Percentiles rank a stretch among this genome's conserved stretches.
These are phyloP conservation scores for Meteorus cinctellus DNA, from an alignment of 2,888 invertebrate genomes.

Conservation along the genomic window DNA sequence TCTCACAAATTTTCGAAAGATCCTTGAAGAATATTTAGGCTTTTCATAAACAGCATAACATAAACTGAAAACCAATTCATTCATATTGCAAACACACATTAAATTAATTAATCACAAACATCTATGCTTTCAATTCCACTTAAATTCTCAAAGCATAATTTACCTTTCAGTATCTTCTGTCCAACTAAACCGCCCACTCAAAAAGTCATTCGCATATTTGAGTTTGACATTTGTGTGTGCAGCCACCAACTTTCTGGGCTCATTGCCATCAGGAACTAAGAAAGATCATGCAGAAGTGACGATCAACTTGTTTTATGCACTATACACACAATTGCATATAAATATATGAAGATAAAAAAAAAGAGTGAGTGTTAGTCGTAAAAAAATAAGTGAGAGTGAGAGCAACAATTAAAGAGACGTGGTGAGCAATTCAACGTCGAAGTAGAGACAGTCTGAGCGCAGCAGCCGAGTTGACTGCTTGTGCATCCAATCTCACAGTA, in stretches of 20 bases:
- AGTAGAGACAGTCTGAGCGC: slow-evolving; percentile 29
- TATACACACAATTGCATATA: neutral
- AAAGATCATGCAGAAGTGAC: neutral
- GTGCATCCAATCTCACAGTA: neutral
- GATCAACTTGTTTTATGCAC: neutral
- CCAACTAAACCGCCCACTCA: slow-evolving; percentile 2
- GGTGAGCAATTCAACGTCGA: slow-evolving; percentile 33
- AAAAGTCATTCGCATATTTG: slow-evolving; percentile 43
- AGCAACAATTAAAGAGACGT: slow-evolving; percentile 28
- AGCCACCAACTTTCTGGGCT: slow-evolving; percentile 63
- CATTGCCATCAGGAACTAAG: slow-evolving; percentile 35
- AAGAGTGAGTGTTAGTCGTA: slow-evolving; percentile 11
- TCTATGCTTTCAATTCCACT: neutral
- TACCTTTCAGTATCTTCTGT: neutral
- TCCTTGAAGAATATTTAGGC: too few relatives aligned
- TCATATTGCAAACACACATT: neutral
- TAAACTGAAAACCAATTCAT: too few relatives aligned
- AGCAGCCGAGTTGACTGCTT: slow-evolving; percentile 30
- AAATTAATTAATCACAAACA: neutral
- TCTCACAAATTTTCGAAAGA: too few relatives aligned
- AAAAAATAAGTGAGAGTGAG: slow-evolving; percentile 5
- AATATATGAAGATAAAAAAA: neutral
- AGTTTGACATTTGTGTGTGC: slow-evolving; percentile 72
- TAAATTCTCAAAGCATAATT: neutral
- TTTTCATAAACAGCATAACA: too few relatives aligned